Percentiles rank a stretch among this genome's conserved stretches.
These are phyloP conservation scores for Arge pagana DNA, from an alignment of 2,888 invertebrate genomes.

Conservation along the genomic window DNA sequence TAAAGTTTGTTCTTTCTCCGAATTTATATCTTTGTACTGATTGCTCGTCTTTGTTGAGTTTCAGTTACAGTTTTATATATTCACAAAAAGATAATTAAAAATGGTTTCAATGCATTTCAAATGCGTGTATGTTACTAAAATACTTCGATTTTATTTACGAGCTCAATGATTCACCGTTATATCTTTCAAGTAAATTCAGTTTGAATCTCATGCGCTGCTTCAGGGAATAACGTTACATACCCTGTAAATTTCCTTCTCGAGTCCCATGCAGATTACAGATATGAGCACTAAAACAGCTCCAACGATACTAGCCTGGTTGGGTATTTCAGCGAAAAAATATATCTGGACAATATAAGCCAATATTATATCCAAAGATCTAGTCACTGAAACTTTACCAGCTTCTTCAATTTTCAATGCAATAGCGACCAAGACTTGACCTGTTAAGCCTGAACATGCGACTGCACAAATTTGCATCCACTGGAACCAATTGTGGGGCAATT, in stretches of 20 bases:
- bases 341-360: conserved; percentile 58
- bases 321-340: conserved; percentile 56
- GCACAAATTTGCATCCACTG: conserved; percentile 49
- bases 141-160: too few relatives aligned
- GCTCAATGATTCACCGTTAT: too few relatives aligned
- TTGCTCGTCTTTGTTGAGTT: too few relatives aligned
- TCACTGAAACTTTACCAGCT: conserved; percentile 59
- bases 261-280: conserved; percentile 58
- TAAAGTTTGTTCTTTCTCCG: too few relatives aligned
- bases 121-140: too few relatives aligned
- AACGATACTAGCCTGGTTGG: conserved; percentile 52
- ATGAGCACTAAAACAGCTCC: conserved; percentile 55
- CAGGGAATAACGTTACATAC: conserved; percentile 54
- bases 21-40: too few relatives aligned
- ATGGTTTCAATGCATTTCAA: too few relatives aligned
- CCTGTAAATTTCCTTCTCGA: conserved; percentile 55
- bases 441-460: conserved; percentile 54
- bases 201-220: too few relatives aligned
- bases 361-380: conserved; percentile 59
- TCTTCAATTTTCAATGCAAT: conserved; percentile 58
- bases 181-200: too few relatives aligned
- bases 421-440: conserved; percentile 57
- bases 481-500: conserved; percentile 43
- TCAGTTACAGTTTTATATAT: too few relatives aligned
- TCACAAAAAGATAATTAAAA: too few relatives aligned